Percentiles rank a stretch among this genome's conserved stretches.
Conservation (phyloP, 2,797 vertebrate genomes). For the Lutjanus campechanus region DNA sequence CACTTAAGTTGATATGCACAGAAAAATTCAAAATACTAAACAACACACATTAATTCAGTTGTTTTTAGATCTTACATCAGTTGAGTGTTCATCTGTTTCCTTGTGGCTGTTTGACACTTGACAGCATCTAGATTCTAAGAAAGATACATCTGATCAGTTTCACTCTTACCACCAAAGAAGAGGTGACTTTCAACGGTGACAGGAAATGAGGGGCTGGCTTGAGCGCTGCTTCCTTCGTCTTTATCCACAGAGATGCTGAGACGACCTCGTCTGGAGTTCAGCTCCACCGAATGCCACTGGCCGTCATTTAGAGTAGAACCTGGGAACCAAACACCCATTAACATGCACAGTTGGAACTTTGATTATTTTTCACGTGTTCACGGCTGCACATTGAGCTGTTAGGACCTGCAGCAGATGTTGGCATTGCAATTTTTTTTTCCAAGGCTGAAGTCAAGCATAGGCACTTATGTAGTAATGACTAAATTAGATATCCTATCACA, state of each 20-base stretch:
- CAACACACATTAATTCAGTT: neutral
- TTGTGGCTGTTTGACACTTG: neutral
- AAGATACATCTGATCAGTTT: neutral
- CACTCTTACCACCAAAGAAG: constrained; percentile 91
- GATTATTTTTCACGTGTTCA: neutral
- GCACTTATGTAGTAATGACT: neutral
- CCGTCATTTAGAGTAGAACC: constrained; percentile 91
- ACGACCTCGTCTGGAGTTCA: constrained; percentile 86
- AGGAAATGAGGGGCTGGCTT: constrained; percentile 80
- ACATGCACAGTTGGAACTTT: neutral
- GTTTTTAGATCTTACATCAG: neutral
- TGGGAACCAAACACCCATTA: constrained; percentile 58
- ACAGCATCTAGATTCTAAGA: neutral
- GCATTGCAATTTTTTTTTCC: neutral
- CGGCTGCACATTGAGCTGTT: constrained; percentile 4
- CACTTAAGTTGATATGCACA: neutral
- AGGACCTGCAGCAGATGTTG: constrained; percentile 12
- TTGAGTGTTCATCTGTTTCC: neutral
- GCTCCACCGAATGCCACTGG: constrained; percentile 92
- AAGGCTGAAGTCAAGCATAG: neutral
- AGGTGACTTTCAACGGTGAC: constrained; percentile 79
- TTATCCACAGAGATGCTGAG: constrained; percentile 87
- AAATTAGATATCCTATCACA: constrained; percentile 19
- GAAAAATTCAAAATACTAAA: neutral
- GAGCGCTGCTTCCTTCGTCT: constrained; percentile 74